Base-by-base conservation (phyloP, 1,140 invertebrate genomes). In the Drosophila insularis region DNA sequence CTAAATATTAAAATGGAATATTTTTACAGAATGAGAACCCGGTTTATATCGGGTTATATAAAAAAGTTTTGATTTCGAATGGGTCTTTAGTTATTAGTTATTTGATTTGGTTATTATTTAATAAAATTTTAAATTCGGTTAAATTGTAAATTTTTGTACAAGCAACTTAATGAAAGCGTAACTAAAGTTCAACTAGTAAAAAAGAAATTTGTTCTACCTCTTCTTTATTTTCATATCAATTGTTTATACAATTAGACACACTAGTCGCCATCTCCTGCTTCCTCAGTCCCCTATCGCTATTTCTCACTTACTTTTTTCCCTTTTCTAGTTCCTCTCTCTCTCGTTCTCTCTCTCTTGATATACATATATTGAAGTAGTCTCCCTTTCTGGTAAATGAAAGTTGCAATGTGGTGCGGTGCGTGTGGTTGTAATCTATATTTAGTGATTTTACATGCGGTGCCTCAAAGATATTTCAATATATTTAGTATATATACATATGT, bases 341-440 rank as follows among this genome's bases (percentile, higher is more conserved):
- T 63, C 63, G 35, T 21, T 19, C 55, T 43, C 56, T 46, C 14
- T 63, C 63, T 55, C 60, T 40, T 21, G 43, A 21, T 31, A 1
- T 60, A 14, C 37, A 17, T 21, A 46, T 62, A n/a, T 46, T 21
- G n/a, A 19, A 17, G 55, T 35, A 17, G 60, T 50, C 73, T 58
- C 67, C 39, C 74, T 54, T 50, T 71, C 60, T 68, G 65, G 67
- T 58, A 82, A 87, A 89, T 87, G 82, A 87, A 87, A 87, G 82
- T 87, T 87, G 78, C 81, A 73, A 72, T 87, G 81, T 70, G 65
- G 53, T 77, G 71, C 75, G 71, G 76, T 71, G 73, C 80, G 80
- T 80, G 82, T 80, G 82, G 82, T 71, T 89, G 84, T 89, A 89
- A 89, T 89, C 84, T 89, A 89, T 89, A 89, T 89, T 89, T 89